phyloP scores from a whole-genome alignment of 2,113 vertebrate species.

The Tachycineta bicolor region DNA sequence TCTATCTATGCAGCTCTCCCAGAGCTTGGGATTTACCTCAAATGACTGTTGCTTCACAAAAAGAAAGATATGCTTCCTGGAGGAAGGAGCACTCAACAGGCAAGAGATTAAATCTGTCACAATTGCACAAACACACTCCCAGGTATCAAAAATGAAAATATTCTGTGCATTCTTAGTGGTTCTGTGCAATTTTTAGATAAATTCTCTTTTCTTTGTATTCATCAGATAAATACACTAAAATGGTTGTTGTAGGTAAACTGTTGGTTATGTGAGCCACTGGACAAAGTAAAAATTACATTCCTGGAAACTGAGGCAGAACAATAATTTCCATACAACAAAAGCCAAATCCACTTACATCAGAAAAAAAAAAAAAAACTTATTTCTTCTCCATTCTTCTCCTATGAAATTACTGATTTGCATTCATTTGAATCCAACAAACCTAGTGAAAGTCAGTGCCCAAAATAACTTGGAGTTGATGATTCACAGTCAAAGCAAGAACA shows the following conservation, averaged over 20 bases:
- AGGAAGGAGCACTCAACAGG: background rate
- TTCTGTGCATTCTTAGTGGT: background rate
- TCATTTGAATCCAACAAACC: background rate
- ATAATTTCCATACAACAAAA: background rate
- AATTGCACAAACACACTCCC: background rate
- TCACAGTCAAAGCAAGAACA: background rate
- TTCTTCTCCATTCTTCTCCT: background rate
- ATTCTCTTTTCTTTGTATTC: background rate
- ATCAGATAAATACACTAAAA: background rate
- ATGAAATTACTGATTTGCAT: background rate
- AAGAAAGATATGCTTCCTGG: background rate
- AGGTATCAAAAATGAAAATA: background rate
- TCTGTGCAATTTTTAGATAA: background rate
- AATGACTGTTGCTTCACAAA: background rate
- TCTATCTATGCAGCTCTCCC: background rate
- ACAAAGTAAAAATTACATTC: background rate
- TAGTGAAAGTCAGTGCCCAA: background rate
- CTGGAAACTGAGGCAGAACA: background rate
- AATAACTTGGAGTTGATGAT: background rate
- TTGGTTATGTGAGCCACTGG: background rate
- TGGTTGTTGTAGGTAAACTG: background rate
- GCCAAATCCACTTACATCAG: background rate
- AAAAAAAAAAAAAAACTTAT: background rate
- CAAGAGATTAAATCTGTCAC: background rate
- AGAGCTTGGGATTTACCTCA: background rate